Evolutionary conservation across 2,888 invertebrate genomes (phyloP).

Genomic region (Abscondita cerata): DNA sequence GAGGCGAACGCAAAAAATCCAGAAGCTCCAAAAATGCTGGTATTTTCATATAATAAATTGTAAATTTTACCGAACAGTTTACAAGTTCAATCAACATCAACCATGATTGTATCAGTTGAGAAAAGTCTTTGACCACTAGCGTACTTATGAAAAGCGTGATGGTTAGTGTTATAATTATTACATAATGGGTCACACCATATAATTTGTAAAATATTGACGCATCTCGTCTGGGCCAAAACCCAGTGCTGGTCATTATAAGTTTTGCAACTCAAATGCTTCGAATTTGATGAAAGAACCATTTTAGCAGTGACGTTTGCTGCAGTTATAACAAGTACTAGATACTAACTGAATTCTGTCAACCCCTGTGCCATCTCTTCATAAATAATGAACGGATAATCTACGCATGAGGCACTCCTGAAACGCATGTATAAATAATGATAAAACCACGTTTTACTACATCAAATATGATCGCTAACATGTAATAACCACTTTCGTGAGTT

Average conservation of each 20-base stretch:
- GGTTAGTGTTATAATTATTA: conserved; percentile 7
- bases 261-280: conserved; percentile 20
- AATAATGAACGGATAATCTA: no score
- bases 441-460: no score
- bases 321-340: no score
- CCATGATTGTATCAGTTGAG: conserved; percentile 21
- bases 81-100: conserved; percentile 20
- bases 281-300: conserved; percentile 19
- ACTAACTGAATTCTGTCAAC: no score
- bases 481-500: no score
- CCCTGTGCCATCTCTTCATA: no score
- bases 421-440: no score
- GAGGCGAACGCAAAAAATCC: conserved; percentile 21
- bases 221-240: conserved; percentile 19
- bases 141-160: conserved; percentile 17
- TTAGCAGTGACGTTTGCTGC: no score
- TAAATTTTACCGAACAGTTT: conserved; percentile 24
- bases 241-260: conserved; percentile 20
- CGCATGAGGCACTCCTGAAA: no score
- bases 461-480: no score
- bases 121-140: conserved; percentile 12
- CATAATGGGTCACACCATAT: conserved; percentile 11
- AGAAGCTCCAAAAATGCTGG: conserved; percentile 20
- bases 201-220: conserved; percentile 12
- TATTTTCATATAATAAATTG: conserved; percentile 20